These are phyloP conservation scores for Sabatieria punctata DNA, from an alignment of 2,888 invertebrate genomes.

Conservation along the genomic window DNA sequence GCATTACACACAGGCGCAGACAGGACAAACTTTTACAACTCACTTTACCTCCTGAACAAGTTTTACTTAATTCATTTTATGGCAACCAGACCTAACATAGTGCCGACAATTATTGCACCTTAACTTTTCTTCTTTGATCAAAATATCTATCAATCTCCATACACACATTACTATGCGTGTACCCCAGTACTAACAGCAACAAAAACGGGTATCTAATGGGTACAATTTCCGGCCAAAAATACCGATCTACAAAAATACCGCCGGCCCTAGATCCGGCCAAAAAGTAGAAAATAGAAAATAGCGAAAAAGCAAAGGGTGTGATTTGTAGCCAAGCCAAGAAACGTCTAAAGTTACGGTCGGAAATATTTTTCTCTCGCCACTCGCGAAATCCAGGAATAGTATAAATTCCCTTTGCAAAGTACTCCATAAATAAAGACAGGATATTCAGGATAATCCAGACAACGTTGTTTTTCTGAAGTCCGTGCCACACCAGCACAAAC, in stretches of 20 bases:
- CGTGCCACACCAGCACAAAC: conserved; percentile 38
- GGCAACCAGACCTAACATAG: too few species aligned
- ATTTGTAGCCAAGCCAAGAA: conserved; percentile 19
- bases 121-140: too few species aligned
- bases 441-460: conserved; percentile 37
- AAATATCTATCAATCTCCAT: conserved; percentile 19
- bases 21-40: too few species aligned
- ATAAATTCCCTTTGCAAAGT: conserved; percentile 25
- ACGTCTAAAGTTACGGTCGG: conserved; percentile 23
- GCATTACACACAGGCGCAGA: too few species aligned
- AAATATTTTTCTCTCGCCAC: conserved; percentile 19
- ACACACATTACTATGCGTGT: conserved; percentile 23
- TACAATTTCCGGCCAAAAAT: conserved; percentile 27
- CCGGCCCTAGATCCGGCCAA: conserved; percentile 25
- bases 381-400: conserved; percentile 12
- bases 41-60: too few species aligned
- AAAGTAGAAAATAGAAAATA: conserved; percentile 31
- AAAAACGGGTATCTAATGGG: conserved; percentile 23
- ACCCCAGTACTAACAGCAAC: conserved; percentile 22
- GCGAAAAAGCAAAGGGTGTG: conserved; percentile 26
- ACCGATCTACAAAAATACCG: conserved; percentile 26
- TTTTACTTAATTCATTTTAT: too few species aligned
- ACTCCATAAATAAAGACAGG: conserved; percentile 32
- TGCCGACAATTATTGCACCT: too few species aligned
- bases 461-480: conserved; percentile 32